Conservation (phyloP, 1,140 invertebrate species). For the Drosophila mojavensis region DNA sequence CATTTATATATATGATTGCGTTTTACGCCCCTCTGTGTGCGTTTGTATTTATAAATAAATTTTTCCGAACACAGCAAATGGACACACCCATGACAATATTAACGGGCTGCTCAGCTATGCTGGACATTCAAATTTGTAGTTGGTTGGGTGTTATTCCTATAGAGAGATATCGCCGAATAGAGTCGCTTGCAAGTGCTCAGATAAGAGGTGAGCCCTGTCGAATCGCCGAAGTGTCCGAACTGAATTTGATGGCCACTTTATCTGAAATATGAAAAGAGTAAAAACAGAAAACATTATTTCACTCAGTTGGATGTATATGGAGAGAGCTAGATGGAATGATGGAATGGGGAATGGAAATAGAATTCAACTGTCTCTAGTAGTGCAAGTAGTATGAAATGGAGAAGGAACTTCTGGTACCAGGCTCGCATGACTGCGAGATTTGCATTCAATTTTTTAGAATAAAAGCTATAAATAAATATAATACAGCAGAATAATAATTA, state of each 20-base stretch:
- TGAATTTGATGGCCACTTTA: slow-evolving; percentile 49
- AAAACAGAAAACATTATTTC: neutral
- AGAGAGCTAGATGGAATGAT: neutral
- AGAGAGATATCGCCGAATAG: slow-evolving; percentile 21
- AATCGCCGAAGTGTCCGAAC: slow-evolving; percentile 27
- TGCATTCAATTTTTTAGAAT: too few relatives aligned
- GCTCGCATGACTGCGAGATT: too few relatives aligned
- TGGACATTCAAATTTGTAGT: slow-evolving; percentile 22
- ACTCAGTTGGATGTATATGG: too few relatives aligned
- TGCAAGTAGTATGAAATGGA: too few relatives aligned
- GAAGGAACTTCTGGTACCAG: too few relatives aligned
- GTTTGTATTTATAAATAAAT: slow-evolving; percentile 71
- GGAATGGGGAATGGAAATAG: neutral
- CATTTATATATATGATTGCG: slow-evolving; percentile 50
- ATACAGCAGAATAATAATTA: too few relatives aligned
- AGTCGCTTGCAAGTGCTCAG: slow-evolving; percentile 22
- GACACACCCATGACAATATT: slow-evolving; percentile 54
- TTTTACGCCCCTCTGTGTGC: slow-evolving; percentile 13
- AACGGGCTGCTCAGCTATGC: slow-evolving; percentile 23
- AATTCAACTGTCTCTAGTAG: too few relatives aligned
- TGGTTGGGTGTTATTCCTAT: slow-evolving; percentile 14
- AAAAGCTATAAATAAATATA: too few relatives aligned
- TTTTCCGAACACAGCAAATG: slow-evolving; percentile 54
- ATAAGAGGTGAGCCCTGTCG: slow-evolving; percentile 15
- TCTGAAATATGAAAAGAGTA: slow-evolving; percentile 23